Base-by-base conservation (phyloP, 2,797 vertebrate genomes). In the Gephyroberyx darwinii region DNA sequence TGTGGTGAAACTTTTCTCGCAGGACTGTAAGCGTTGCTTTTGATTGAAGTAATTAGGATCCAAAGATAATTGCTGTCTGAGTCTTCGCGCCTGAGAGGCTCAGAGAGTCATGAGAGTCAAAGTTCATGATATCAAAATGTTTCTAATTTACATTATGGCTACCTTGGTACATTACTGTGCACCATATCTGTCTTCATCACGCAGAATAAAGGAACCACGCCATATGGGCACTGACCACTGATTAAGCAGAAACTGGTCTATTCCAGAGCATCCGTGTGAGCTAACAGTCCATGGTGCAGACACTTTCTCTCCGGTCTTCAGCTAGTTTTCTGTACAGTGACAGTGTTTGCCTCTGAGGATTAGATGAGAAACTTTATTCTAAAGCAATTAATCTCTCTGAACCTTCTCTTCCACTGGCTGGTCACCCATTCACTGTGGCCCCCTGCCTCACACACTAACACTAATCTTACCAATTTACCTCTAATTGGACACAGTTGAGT, bases 401-500 rank as follows among this genome's bases (percentile, higher is more conserved):
- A 82, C 66, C 75, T 74, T 84, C 80, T 54, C 61, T 62, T 78
- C 65, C 56, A 65, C 73, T 67, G 70, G 54, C 84, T 71, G 83
- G 77, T 71, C 80, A 54, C 88, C 84, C 84, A 80, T 89, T 80
- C 78, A 43, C 70, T 65, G 56, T 17, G 51, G 22, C 74, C 78
- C 47, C 71, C 68, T 56, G 77, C 77, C 76, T 79, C 78, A 65
- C 74, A 84, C 66, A 65, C 81, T 57, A 76, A 77, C 77, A 78
- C 83, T 89, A 92, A 90, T 88, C 84, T 88, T 75, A 69, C 77
- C 81, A 86, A 86, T 89, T 84, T 86, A 78, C 75, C 79, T 89
- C 84, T 93, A 92, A 91, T 90, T 91, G 90, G 90, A 89, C 90
- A 90, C 80, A 85, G 89, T 75, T 31, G 75, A 84, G 69, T 53